Evolutionary conservation across 2,113 vertebrate genomes (phyloP).

Genomic region (Mellivora capensis): DNA sequence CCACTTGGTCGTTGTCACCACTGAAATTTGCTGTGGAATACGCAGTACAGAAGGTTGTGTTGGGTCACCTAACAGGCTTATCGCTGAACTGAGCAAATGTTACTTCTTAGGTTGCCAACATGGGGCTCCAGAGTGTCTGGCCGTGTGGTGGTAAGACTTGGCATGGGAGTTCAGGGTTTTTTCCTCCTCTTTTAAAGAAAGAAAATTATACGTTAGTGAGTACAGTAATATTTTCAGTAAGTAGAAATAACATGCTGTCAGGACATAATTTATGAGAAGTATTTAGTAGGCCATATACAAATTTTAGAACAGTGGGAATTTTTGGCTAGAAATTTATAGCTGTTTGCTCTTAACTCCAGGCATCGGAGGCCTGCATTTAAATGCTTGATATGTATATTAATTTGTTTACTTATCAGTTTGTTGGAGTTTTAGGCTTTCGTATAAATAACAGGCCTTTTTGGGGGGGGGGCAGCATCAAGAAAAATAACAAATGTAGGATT

Average conservation of each 20-base stretch:
- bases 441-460: constrained; percentile 20
- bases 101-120: constrained; percentile 24
- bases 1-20: constrained; percentile 4
- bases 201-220: constrained; percentile 75
- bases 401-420: constrained; percentile 45
- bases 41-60: not conserved
- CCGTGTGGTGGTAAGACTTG: constrained; percentile 65
- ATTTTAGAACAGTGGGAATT: constrained; percentile 75
- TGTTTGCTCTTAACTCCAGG: constrained; percentile 48
- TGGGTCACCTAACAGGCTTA: constrained; percentile 27
- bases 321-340: constrained; percentile 70
- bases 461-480: constrained; percentile 35
- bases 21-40: constrained; percentile 41
- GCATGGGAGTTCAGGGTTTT: constrained; percentile 39
- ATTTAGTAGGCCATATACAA: constrained; percentile 72
- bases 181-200: constrained; percentile 63
- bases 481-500: constrained; percentile 56
- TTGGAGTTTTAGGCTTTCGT: constrained; percentile 41
- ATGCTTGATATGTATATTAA: not conserved
- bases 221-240: constrained; percentile 74
- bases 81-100: constrained; percentile 39
- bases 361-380: not conserved
- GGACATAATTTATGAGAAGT: constrained; percentile 78
- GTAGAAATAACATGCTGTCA: constrained; percentile 77
- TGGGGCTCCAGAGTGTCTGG: constrained; percentile 72